Base-by-base conservation (phyloP, 2,113 vertebrate species). In the Nipponia nippon region DNA sequence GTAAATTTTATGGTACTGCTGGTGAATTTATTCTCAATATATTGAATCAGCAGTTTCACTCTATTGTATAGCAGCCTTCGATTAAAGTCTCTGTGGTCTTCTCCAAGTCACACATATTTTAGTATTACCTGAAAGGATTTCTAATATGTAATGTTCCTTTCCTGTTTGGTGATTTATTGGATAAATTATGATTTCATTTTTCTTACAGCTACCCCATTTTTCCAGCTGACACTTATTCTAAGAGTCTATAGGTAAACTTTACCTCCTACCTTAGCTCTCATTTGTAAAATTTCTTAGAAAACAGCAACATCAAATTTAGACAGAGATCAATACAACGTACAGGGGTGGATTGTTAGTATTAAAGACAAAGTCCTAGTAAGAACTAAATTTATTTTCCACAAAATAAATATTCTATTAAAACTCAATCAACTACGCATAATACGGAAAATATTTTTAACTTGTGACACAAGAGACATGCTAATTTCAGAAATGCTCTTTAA, bases 331-430 rank as follows among this genome's bases (percentile, higher is more conserved):
- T 52, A 32, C 19, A 56, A 21, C 32, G 30, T 38, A 58, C 4
- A 49, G 8, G 20, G 14, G 2, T 36, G 72, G 23, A 46, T 44
- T 75, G 34, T 83, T 89, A 75, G 21, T 70, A 75, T 82, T 76
- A 72, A 91, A 87, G 40, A 22, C 11, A 18, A 88, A 86, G 17
- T 34, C 80, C 40, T 91, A 65, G 5, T 50, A 89, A 49, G 40
- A 87, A 36, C 40, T 55, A 56, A 49, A 77, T 30, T 58, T 88
- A 53, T 92, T 84, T 91, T 87, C 81, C 32, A 34, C 34, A 79
- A 89, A 89, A 84, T 50, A 95, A 93, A 87, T 91, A 90, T 55
- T 87, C 72, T 56, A n/a, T 93, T 84, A 82, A 95, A 96, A 91
- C 36, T 85, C 59, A 78, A 21, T 89, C 65, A 92, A 56, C 30